Evolutionary conservation across 2,797 vertebrate genomes (phyloP), one percentile per base, ranked within the genome.

Genomic region (Bryconaethiops microstoma): DNA sequence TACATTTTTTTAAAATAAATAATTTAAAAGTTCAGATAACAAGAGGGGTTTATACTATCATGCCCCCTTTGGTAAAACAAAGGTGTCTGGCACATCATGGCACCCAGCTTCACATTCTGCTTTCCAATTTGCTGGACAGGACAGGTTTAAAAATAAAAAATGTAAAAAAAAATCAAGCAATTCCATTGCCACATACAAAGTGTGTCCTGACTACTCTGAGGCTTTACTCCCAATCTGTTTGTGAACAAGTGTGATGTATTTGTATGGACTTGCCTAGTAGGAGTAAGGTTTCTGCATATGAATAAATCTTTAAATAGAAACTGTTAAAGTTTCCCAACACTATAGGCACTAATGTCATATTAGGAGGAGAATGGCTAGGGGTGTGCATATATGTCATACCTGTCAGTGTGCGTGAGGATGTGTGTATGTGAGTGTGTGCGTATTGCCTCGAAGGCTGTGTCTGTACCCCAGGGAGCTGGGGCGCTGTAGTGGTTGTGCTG

Each of bases 271-370:
- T 21, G 25, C 12, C 70, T 55, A 3, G 35, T 23, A 42, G 39
- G 35, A 45, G 54, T 8, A 52, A 45, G 7, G 19, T 21, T 60
- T 74, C 55, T 74, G 55, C 55, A 45, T 45, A 23, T 5, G 54
- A 74, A 45, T 60, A 74, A 5, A 60, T 45, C 39, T 23, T 23
- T 40, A 59, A 21, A 73, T 40, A 57, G 54, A 73, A 73, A n/a
- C 16, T n/a, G 29, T 59, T 40, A 39, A 52, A 16, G 35, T 74
- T 74, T 59, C 35, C 71, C n/a, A 74, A 74, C 39, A 42, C 25
- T n/a, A n/a, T 54, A 57, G 50, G 19, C 52, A 16, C 57, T 73
- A 42, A 74, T 60, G 39, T 74, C 39, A 42, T 60, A 74, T 74
- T 73, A 73, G 25, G 25, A 57, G 21, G 29, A 40, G 14, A 57